phyloP scores from a whole-genome alignment of 2,797 vertebrate genomes.

The Sebastolobus altivelis region DNA sequence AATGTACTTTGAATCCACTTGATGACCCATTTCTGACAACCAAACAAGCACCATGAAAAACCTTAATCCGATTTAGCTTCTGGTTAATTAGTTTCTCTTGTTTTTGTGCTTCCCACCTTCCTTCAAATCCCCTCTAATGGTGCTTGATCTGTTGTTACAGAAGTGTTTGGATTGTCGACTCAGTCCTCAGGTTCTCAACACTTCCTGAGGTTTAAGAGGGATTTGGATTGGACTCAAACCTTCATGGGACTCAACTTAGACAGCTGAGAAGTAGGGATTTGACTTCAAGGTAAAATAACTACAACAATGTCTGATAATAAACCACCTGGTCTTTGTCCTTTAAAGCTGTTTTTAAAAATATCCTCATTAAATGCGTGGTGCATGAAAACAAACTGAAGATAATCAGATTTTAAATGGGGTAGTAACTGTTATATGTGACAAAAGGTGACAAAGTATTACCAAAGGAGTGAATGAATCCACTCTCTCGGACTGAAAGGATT shows the following conservation, averaged over 20 bases:
- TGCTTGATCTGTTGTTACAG: constrained; percentile 51
- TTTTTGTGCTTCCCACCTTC: constrained; percentile 44
- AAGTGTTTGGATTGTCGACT: constrained; percentile 55
- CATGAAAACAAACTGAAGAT: constrained; percentile 61
- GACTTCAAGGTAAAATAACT: constrained; percentile 55
- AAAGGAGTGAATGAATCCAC: constrained; percentile 55
- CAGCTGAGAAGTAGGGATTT: constrained; percentile 37
- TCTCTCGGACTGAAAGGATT: constrained; percentile 57
- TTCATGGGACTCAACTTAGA: constrained; percentile 50
- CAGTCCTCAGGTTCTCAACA: constrained; percentile 49
- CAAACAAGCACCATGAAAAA: constrained; percentile 40
- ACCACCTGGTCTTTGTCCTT: constrained; percentile 48
- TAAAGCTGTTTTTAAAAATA: constrained; percentile 37
- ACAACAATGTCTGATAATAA: constrained; percentile 50
- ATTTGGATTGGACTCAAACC: constrained; percentile 57
- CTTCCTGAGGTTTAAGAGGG: constrained; percentile 63
- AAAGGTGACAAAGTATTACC: constrained; percentile 37
- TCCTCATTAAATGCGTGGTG: constrained; percentile 56
- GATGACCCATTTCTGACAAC: constrained; percentile 63
- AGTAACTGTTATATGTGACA: constrained; percentile 58
- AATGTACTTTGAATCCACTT: constrained; percentile 72
- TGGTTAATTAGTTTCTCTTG: constrained; percentile 33
- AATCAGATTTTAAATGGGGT: constrained; percentile 48
- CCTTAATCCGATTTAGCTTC: constrained; percentile 28
- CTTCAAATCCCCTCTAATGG: constrained; percentile 50